Percentiles rank a stretch among this genome's conserved stretches.
phyloP scores from a whole-genome alignment of 2,888 invertebrate species.

The Pollenia labialis region DNA sequence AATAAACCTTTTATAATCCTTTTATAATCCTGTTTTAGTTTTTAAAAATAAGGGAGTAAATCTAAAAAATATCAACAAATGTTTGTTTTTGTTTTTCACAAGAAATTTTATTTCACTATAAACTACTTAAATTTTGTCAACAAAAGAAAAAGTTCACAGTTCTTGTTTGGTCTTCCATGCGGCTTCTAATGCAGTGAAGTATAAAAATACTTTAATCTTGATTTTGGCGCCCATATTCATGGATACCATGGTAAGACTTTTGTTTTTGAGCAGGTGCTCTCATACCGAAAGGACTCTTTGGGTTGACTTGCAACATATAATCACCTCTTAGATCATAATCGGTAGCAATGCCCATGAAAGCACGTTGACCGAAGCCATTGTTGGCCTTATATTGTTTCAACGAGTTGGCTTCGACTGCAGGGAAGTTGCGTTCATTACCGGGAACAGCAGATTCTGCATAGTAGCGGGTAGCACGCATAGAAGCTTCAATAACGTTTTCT shows the following conservation, averaged over 20 bases:
- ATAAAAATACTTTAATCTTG: background rate
- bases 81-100: slow-evolving; percentile 1
- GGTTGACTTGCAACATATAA: slow-evolving; percentile 81
- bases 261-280: slow-evolving; percentile 78
- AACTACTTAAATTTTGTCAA: slow-evolving; percentile 25
- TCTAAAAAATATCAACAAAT: slow-evolving; percentile 35
- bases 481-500: slow-evolving; percentile 80
- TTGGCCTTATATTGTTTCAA: slow-evolving; percentile 79
- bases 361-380: slow-evolving; percentile 79
- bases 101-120: slow-evolving; percentile 1
- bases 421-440: slow-evolving; percentile 81
- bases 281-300: slow-evolving; percentile 80
- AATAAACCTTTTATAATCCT: too few species aligned
- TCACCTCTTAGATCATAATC: slow-evolving; percentile 79
- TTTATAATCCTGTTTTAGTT: too few species aligned
- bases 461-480: slow-evolving; percentile 80
- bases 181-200: background rate
- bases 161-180: slow-evolving; percentile 1
- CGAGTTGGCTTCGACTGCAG: slow-evolving; percentile 81
- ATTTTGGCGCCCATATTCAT: slow-evolving; percentile 22
- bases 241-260: slow-evolving; percentile 39
- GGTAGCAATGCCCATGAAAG: slow-evolving; percentile 81
- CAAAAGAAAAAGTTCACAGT: slow-evolving; percentile 24
- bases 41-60: too few species aligned
- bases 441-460: slow-evolving; percentile 82